Conservation (phyloP, 1,140 invertebrate genomes). For the Parapsyche elsis region DNA sequence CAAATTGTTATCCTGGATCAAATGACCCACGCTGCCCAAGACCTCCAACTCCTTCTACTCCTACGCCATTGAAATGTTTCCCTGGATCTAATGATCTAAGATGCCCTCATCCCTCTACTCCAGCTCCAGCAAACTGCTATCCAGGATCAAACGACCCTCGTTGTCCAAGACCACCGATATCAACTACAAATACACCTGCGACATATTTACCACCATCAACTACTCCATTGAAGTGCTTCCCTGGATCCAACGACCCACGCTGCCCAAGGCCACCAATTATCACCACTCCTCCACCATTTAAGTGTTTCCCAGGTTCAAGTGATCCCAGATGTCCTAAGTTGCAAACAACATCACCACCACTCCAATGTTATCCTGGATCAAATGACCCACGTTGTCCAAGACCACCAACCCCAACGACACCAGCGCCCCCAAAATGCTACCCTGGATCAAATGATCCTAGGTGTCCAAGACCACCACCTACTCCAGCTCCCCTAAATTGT, state of each 20-base stretch:
- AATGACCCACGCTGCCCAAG: constrained; percentile 62
- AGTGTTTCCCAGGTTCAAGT: constrained; percentile 64
- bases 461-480: constrained; percentile 54
- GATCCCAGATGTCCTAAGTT: constrained; percentile 65
- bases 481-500: constrained; percentile 50
- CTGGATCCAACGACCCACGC: constrained; percentile 59
- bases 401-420: constrained; percentile 48
- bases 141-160: constrained; percentile 58
- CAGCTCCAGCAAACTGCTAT: constrained; percentile 52
- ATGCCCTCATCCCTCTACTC: constrained; percentile 57
- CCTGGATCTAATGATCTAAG: constrained; percentile 60
- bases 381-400: constrained; percentile 58
- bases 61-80: constrained; percentile 58
- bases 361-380: constrained; percentile 61
- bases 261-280: constrained; percentile 53
- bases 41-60: constrained; percentile 56
- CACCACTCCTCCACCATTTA: constrained; percentile 57
- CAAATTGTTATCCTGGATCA: constrained; percentile 60
- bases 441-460: constrained; percentile 58
- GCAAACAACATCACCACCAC: constrained; percentile 53
- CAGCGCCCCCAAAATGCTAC: constrained; percentile 60
- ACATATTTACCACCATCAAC: constrained; percentile 47
- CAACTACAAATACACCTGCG: constrained; percentile 55
- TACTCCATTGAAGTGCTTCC: constrained; percentile 48
- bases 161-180: constrained; percentile 58